A percentile compares a stretch with the other conserved stretches of the same genome.
These are phyloP conservation scores for Poeciliopsis gracilis DNA, from an alignment of 2,797 vertebrate species.

Conservation along the genomic window DNA sequence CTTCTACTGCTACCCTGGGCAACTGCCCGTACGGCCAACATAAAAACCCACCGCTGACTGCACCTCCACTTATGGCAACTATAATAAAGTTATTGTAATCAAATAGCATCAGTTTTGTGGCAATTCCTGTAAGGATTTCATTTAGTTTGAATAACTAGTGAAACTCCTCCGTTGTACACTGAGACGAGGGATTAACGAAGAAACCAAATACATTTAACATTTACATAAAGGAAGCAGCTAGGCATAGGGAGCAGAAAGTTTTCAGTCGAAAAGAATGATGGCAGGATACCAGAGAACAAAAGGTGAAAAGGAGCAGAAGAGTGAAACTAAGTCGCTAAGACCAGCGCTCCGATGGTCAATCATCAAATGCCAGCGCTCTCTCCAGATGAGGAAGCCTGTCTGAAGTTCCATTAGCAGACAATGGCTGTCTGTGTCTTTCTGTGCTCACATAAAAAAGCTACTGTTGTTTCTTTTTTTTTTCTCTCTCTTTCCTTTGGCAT, in stretches of 20 bases:
- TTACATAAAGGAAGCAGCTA: neutral
- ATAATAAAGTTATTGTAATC: neutral
- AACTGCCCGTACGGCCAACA: neutral
- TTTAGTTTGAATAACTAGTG: neutral
- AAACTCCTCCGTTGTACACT: neutral
- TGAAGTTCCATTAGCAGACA: constrained; percentile 67
- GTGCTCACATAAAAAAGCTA: constrained; percentile 65
- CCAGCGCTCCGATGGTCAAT: constrained; percentile 28
- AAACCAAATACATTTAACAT: constrained; percentile 4
- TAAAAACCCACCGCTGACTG: neutral
- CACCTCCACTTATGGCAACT: neutral
- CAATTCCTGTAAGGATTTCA: neutral
- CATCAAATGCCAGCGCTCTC: constrained; percentile 54
- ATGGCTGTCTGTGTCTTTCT: constrained; percentile 62
- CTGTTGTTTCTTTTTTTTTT: constrained; percentile 64
- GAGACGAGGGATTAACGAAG: neutral
- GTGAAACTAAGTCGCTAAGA: constrained; percentile 57
- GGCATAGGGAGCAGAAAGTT: constrained; percentile 3
- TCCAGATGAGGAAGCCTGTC: constrained; percentile 61
- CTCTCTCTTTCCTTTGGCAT: constrained; percentile 47
- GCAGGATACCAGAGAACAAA: constrained; percentile 46
- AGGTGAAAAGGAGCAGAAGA: constrained; percentile 62
- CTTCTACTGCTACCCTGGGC: neutral
- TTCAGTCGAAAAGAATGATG: constrained; percentile 18
- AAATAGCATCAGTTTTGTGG: neutral